Base-by-base conservation (phyloP, 2,888 invertebrate species). In the Dicyrtomina minuta region DNA sequence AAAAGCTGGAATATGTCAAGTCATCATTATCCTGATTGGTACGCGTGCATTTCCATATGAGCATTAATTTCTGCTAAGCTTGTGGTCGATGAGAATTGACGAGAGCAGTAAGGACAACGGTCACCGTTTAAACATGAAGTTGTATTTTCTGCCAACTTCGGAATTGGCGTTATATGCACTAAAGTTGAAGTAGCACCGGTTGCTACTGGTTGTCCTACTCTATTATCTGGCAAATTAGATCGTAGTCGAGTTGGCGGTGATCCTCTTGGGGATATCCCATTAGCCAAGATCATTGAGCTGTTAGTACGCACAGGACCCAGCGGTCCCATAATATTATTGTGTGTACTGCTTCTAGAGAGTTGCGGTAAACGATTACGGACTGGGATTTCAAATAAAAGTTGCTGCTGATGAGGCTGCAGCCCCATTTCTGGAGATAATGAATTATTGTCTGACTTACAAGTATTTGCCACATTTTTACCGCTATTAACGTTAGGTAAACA, bases 41-140 rank as follows among this genome's bases (percentile, higher is more conserved):
- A n/a, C n/a, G n/a, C n/a, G n/a, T 72, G 72, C 69, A 70, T 72
- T 72, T 72, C 72, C 59, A 72, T 72, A 46, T 72, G 72, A 67
- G 46, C 64, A 51, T 72, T 72, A 33, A 72, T 72, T 43, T 72
- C 72, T 1, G 72, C 49, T 39, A 72, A 64, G 26, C 69, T 70
- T 53, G 69, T 70, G 27, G 67, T 66, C 27, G 70, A 53, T 3
- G 69, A 66, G 60, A 72, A 72, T 24, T 64, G 56, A 6, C 70
- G 53, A 13, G 55, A 51, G 41, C 72, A 72, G 49, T 66, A 72
- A 0, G 70, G 69, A 26, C 72, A 72, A 41, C 59, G 59, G 13
- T 59, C 41, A 12, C 41, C 41, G 17, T 8, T 39, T 20, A 59
- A 41, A n/a, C 3, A 5, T 41, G 43, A 41, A 10, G 43, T 41